phyloP scores from a whole-genome alignment of 2,113 vertebrate genomes.

The Halichoerus grypus region DNA sequence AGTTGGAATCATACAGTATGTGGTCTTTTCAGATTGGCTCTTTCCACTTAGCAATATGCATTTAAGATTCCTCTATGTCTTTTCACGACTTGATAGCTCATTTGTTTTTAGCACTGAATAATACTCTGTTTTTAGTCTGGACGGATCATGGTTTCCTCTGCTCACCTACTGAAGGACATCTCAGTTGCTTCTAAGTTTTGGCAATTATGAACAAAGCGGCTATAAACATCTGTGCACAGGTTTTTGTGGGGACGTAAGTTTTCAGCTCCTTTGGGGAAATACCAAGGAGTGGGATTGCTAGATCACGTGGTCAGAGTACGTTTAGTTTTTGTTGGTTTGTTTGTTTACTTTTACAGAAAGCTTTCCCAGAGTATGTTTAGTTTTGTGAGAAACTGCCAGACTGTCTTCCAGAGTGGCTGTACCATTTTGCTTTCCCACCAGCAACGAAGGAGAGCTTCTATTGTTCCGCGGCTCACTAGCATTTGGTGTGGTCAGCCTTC shows the following conservation, averaged over 20 bases:
- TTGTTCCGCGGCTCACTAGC: accelerated
- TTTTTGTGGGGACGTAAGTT: neutral
- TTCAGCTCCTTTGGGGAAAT: neutral
- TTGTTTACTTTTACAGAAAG: neutral
- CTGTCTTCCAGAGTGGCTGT: neutral
- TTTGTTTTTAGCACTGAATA: neutral
- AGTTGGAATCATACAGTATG: neutral
- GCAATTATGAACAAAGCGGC: neutral
- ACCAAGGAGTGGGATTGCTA: no score
- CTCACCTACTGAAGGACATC: no score
- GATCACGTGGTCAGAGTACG: neutral
- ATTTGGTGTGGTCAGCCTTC: neutral
- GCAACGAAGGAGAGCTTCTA: neutral
- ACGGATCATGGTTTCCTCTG: neutral
- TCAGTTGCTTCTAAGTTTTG: neutral
- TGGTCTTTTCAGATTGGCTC: neutral
- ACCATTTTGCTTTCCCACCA: no score
- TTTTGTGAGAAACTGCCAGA: neutral
- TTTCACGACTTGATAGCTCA: neutral
- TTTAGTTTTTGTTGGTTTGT: neutral
- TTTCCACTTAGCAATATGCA: neutral
- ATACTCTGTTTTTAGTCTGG: neutral
- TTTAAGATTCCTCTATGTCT: neutral
- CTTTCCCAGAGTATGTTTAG: neutral
- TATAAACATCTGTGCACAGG: neutral